Conservation (phyloP, 2,888 invertebrate genomes). For the Lasioglossum pauxillum region DNA sequence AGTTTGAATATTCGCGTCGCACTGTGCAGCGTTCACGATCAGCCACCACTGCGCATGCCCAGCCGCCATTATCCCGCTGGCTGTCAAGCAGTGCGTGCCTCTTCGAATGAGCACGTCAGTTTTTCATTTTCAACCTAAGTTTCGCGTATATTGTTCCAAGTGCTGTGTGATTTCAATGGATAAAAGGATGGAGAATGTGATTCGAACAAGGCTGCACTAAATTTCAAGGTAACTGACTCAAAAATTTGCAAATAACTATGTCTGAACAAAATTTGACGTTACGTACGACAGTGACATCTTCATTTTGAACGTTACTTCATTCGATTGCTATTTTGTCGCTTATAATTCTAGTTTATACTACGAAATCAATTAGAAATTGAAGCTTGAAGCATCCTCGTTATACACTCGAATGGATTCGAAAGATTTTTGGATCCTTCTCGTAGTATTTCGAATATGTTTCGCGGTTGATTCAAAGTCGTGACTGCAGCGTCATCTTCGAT, state of each 20-base stretch:
- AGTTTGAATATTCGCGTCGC: too few species aligned
- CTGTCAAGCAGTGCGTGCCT: not conserved
- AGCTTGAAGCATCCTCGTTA: not conserved
- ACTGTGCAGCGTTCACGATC: too few species aligned
- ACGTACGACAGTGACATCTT: not conserved
- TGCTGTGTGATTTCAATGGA: too few species aligned
- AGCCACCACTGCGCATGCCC: too few species aligned
- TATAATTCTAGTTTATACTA: not conserved
- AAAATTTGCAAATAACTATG: not conserved
- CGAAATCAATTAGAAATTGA: not conserved
- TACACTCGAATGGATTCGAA: not conserved
- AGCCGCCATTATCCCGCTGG: too few species aligned
- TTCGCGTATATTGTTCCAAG: not conserved
- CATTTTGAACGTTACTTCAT: not conserved
- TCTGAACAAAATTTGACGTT: not conserved
- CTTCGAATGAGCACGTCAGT: slow-evolving; percentile 1
- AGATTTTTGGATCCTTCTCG: not conserved
- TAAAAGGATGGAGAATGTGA: too few species aligned
- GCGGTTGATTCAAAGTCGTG: not conserved
- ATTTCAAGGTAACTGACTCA: not conserved
- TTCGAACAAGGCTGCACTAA: not conserved
- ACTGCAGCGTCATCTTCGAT: not conserved
- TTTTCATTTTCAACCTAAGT: not conserved
- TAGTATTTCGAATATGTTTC: not conserved
- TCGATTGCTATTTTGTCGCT: not conserved